Percentiles rank a stretch among this genome's conserved stretches.
phyloP scores from a whole-genome alignment of 1,140 invertebrate genomes.

The Drosophila ogumai region DNA sequence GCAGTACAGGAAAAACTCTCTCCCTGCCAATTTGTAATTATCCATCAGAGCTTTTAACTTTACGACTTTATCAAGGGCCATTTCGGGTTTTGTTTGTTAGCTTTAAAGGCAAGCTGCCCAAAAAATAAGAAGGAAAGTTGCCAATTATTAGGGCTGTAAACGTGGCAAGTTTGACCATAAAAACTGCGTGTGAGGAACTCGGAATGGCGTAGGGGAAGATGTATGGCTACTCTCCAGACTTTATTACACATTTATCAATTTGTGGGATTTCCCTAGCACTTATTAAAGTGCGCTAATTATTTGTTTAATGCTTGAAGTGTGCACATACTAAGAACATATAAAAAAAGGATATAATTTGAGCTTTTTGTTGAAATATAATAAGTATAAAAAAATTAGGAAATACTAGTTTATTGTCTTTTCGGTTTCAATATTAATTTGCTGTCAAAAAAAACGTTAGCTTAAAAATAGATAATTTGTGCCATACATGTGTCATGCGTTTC shows the following conservation, averaged over 20 bases:
- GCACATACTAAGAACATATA: not conserved
- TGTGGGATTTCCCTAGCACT: not conserved
- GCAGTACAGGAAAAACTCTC: conserved; percentile 15
- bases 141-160: conserved; percentile 63
- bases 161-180: conserved; percentile 42
- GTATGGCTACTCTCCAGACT: not conserved
- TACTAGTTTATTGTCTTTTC: too few relatives aligned
- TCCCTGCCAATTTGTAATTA: conserved; percentile 59
- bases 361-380: not conserved
- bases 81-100: conserved; percentile 26
- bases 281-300: not conserved
- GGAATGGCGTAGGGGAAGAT: not conserved
- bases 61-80: conserved; percentile 70
- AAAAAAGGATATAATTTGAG: not conserved
- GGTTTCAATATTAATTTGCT: too few relatives aligned
- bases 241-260: conserved; percentile 21
- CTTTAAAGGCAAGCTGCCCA: conserved; percentile 35
- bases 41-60: conserved; percentile 60
- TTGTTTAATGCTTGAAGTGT: not conserved
- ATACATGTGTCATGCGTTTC: not conserved
- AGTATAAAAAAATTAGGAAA: too few relatives aligned
- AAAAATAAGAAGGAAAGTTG: conserved; percentile 26
- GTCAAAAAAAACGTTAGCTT: too few relatives aligned
- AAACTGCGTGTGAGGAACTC: conserved; percentile 25
- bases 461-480: too few relatives aligned